Evolutionary conservation across 2,888 invertebrate genomes (phyloP).

Genomic region (Dascillus cervinus): DNA sequence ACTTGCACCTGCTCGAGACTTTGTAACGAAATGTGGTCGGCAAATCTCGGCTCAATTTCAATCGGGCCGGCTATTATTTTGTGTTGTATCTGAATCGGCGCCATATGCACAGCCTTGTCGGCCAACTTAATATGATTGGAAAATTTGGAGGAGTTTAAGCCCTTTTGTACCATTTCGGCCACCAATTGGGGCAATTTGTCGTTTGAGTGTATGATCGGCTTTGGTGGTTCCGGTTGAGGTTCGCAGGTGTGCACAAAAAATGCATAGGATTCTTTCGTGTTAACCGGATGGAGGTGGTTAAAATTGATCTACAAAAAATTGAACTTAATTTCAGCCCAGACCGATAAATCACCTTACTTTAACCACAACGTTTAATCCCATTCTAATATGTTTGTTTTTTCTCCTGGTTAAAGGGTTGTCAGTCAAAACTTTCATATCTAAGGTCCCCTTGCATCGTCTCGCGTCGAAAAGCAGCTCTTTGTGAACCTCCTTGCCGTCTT

Average conservation of each 20-base stretch:
- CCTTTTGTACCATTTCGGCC: conserved; percentile 36
- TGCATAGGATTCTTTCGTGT: conserved; percentile 27
- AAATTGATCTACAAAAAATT: conserved; percentile 36
- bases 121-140: too few relatives aligned
- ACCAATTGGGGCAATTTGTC: conserved; percentile 33
- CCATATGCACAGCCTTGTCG: conserved; percentile 17
- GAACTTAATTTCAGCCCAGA: neutral
- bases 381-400: conserved; percentile 37
- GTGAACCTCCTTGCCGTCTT: conserved; percentile 33
- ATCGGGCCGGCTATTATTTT: neutral
- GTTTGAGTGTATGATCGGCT: conserved; percentile 26
- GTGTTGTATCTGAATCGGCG: neutral
- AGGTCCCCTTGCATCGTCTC: conserved; percentile 37
- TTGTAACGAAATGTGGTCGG: conserved; percentile 19
- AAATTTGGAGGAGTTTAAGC: conserved; percentile 28
- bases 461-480: conserved; percentile 40
- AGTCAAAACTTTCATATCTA: conserved; percentile 40
- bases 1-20: conserved; percentile 24
- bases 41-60: neutral
- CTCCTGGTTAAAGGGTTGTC: conserved; percentile 36
- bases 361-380: conserved; percentile 38
- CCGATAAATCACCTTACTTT: conserved; percentile 30
- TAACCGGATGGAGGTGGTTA: conserved; percentile 35
- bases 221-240: conserved; percentile 33
- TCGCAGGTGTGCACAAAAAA: conserved; percentile 39